phyloP scores from a whole-genome alignment of 2,797 vertebrate genomes.

The Muraenolepis orangiensis region DNA sequence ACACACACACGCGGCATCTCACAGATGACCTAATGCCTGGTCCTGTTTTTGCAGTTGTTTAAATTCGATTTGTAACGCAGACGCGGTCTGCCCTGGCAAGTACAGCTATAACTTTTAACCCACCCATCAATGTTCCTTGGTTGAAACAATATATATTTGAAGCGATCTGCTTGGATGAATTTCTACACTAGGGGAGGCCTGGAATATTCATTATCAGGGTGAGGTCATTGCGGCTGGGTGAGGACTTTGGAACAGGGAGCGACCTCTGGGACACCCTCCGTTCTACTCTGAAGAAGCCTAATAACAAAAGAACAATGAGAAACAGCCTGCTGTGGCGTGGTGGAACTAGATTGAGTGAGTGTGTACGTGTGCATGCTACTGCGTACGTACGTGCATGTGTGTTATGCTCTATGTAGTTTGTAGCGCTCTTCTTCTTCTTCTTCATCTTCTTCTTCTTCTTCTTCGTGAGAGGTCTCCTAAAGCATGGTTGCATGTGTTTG shows the following conservation, averaged over 20 bases:
- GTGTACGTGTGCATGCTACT: constrained; percentile 1
- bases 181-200: constrained; percentile 13
- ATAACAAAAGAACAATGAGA: constrained; percentile 33
- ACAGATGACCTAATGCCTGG: constrained; percentile 51
- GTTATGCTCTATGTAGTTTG: no score
- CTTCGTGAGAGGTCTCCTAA: no score
- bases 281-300: constrained; percentile 12
- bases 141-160: constrained; percentile 24
- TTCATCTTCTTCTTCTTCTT: not conserved
- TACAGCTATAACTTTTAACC: constrained; percentile 25
- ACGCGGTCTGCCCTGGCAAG: constrained; percentile 20
- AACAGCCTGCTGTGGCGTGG: constrained; percentile 20
- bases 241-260: constrained; percentile 25
- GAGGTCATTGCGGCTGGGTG: constrained; percentile 28
- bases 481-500: not conserved
- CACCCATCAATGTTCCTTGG: constrained; percentile 30
- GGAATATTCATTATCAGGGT: constrained; percentile 25
- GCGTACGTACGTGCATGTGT: not conserved
- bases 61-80: constrained; percentile 32
- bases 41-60: constrained; percentile 40
- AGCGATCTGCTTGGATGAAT: constrained; percentile 20
- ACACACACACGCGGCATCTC: constrained; percentile 15
- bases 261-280: constrained; percentile 13
- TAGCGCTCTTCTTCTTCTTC: no score
- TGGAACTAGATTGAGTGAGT: not conserved